These are phyloP conservation scores for Apostichopus parvimensis DNA, from an alignment of 35 echinoderm and acorn worm species.

Conservation along the genomic window DNA sequence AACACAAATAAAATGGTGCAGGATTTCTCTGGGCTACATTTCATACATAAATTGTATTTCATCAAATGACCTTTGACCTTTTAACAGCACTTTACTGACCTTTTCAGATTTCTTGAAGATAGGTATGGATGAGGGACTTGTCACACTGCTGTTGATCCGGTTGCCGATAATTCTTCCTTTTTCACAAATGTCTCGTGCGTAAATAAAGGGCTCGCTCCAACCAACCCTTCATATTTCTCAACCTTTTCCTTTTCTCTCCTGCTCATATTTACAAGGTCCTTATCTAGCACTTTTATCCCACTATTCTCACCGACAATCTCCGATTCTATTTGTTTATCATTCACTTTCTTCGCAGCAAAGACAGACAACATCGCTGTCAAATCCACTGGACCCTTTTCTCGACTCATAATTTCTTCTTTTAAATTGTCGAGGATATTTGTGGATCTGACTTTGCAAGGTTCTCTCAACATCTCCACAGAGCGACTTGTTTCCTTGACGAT, in stretches of 20 bases:
- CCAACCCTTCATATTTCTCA: neutral
- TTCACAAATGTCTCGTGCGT: slow-evolving; percentile 24
- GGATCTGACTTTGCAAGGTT: neutral
- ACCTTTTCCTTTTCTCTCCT: neutral
- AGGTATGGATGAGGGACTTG: neutral
- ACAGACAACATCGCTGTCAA: slow-evolving; percentile 36
- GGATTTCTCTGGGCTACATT: neutral
- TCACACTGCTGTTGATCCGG: neutral
- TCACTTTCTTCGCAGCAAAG: neutral
- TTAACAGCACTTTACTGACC: neutral
- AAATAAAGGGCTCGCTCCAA: slow-evolving; percentile 29
- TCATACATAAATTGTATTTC: neutral
- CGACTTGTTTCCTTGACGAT: neutral
- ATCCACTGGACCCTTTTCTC: neutral
- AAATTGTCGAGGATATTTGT: neutral
- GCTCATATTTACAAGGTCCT: neutral
- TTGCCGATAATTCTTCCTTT: neutral
- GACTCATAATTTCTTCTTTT: slow-evolving; percentile 46
- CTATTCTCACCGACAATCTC: neutral
- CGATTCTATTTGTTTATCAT: neutral
- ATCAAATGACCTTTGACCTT: neutral
- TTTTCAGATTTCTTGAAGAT: slow-evolving; percentile 36
- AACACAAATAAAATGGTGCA: too few species aligned
- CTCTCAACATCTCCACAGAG: neutral
- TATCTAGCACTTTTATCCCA: neutral